Percentiles rank a stretch among this genome's conserved stretches.
Evolutionary conservation across 2,797 vertebrate genomes (phyloP).

Genomic region (Octomys mimax): DNA sequence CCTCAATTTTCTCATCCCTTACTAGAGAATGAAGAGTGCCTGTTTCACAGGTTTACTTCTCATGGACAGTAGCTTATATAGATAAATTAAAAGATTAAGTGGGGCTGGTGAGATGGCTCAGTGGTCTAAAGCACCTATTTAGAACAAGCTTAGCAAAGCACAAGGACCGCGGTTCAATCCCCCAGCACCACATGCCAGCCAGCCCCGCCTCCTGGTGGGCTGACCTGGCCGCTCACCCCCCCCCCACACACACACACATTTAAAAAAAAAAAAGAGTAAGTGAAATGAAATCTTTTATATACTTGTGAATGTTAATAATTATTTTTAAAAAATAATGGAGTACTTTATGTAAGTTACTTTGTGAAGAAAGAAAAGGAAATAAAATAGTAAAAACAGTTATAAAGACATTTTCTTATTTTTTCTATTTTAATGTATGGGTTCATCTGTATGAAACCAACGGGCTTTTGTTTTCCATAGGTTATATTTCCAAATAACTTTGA

Average conservation of each 20-base stretch:
- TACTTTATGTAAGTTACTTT: constrained; percentile 39
- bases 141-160: too few relatives aligned
- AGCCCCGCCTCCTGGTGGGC: too few relatives aligned
- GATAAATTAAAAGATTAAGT: constrained; percentile 35
- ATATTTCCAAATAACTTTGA: constrained; percentile 97
- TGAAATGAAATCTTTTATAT: constrained; percentile 28
- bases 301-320: not conserved
- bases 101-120: too few relatives aligned
- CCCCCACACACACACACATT: too few relatives aligned
- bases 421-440: constrained; percentile 36
- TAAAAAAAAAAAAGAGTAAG: not conserved
- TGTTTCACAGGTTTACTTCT: constrained; percentile 37
- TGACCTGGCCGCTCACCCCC: too few relatives aligned
- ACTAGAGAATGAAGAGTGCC: not conserved
- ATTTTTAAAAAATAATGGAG: constrained; percentile 7
- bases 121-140: too few relatives aligned
- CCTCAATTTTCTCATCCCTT: constrained; percentile 39
- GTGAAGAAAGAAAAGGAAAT: not conserved
- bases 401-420: constrained; percentile 34
- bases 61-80: not conserved
- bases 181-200: too few relatives aligned
- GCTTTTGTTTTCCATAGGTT: constrained; percentile 90
- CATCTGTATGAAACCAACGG: constrained; percentile 44
- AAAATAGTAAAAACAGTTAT: constrained; percentile 24
- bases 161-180: too few relatives aligned